Base-by-base conservation (phyloP, 2,797 vertebrate genomes). In the Tokudaia muenninki region DNA sequence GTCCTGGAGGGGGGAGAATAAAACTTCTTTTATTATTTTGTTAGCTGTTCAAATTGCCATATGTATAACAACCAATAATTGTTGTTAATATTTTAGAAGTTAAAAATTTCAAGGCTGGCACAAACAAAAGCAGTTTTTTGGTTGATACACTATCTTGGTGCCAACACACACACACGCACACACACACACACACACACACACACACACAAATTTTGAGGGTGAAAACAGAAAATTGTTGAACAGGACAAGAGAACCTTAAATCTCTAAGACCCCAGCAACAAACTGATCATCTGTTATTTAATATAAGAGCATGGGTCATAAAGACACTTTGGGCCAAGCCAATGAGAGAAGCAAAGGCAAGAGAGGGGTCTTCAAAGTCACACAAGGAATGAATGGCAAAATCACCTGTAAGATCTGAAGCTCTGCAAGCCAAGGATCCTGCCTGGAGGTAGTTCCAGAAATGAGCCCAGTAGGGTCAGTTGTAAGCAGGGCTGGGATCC, bases 401-500 rank as follows among this genome's bases (percentile, higher is more conserved):
- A 55, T 29, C 12, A 50, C 19, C 31, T 21, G 29, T 37, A 81
- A 59, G 88, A 4, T 57, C 31, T 17, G 1, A 37, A 52, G 31
- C 34, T 44, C 9, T 21, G 34, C 44, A 10, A 77, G 37, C 57
- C 52, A 21, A 59, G 12, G 21, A 10, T 70, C 19, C 17, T 57
- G 26, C 50, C 41, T 50, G 37, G 8, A 0, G 3, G 26, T 29
- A 89, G 55, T 77, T 77, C 72, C 34, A 41, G 5, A 77, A 61
- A 83, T 26, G 22, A 88, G 16, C 12, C 10, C 14, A 9, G 7
- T n/a, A 10, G 19, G 37, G 79, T 37, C 34, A 19, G 59, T n/a
- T n/a, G 55, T n/a, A 61, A 34, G 22, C 4, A 24, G 0, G 0
- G 1, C 50, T n/a, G 29, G 59, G 10, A 78, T 16, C 2, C 0